Evolutionary conservation across 2,113 vertebrate genomes (phyloP).

Genomic region (Aspiorhynchus laticeps): DNA sequence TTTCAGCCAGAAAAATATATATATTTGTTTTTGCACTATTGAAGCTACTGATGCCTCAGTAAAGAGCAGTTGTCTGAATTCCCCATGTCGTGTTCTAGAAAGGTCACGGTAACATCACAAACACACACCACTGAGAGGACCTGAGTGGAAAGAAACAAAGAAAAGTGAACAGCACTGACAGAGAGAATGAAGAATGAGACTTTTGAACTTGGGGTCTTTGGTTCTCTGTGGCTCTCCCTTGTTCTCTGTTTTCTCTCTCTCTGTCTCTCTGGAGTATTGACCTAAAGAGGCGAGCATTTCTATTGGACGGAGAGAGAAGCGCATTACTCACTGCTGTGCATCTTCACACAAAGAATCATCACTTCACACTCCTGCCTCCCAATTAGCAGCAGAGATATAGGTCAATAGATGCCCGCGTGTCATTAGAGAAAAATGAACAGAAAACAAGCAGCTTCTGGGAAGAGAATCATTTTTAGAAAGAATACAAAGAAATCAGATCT

Average conservation of each 20-base stretch:
- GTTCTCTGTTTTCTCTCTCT: constrained; percentile 13
- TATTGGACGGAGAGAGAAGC: constrained; percentile 26
- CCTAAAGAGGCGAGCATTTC: constrained; percentile 26
- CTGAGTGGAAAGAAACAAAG: constrained; percentile 16
- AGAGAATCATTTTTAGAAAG: background rate
- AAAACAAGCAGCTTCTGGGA: background rate
- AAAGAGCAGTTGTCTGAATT: background rate
- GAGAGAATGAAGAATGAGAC: constrained; percentile 21
- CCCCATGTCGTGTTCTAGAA: background rate
- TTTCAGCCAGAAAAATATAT: background rate
- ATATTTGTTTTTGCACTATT: background rate
- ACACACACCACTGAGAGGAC: background rate
- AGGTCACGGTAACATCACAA: background rate
- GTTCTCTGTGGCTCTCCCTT: background rate
- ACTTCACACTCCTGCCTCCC: constrained; percentile 35
- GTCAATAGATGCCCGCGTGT: constrained; percentile 51
- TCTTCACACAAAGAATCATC: constrained; percentile 28
- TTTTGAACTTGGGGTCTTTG: constrained; percentile 27
- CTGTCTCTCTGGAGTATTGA: constrained; percentile 39
- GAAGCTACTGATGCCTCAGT: background rate
- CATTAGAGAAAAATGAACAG: constrained; percentile 42
- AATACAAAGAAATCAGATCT: background rate
- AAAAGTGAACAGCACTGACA: constrained; percentile 2
- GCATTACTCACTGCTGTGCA: constrained; percentile 49
- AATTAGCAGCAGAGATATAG: constrained; percentile 49